A percentile compares a stretch with the other conserved stretches of the same genome.
Conservation (phyloP, 2,888 invertebrate genomes). For the Eupithecia vulgata region DNA sequence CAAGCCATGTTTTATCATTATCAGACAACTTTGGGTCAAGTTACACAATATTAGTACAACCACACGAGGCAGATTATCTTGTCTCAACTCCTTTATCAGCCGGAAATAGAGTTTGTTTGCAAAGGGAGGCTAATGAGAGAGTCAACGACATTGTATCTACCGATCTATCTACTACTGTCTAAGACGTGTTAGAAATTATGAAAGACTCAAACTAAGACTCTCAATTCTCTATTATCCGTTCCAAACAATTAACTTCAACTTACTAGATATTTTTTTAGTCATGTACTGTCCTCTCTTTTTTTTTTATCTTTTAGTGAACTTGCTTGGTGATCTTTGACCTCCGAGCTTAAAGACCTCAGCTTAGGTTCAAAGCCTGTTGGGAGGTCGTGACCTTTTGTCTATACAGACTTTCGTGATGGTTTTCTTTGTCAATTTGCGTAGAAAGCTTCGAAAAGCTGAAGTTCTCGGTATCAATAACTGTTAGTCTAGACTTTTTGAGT, state of each 20-base stretch:
- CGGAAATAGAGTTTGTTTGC: slow-evolving; percentile 45
- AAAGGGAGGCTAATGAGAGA: slow-evolving; percentile 44
- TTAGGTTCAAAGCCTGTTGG: not conserved
- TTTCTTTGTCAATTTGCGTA: not conserved
- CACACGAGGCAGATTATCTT: slow-evolving; percentile 39
- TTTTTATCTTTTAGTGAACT: not conserved
- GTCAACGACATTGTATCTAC: slow-evolving; percentile 39
- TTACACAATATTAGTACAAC: slow-evolving; percentile 40
- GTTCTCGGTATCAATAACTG: not conserved
- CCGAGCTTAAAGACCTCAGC: not conserved
- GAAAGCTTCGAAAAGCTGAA: not conserved
- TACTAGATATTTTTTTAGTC: not conserved
- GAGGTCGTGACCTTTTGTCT: not conserved
- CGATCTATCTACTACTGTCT: not conserved
- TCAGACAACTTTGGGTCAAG: slow-evolving; percentile 31
- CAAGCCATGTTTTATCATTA: slow-evolving; percentile 16
- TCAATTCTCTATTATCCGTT: not conserved
- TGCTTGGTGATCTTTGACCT: not conserved
- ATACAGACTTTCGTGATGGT: not conserved
- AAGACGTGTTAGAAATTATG: not conserved
- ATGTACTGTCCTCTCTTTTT: not conserved
- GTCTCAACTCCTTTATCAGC: slow-evolving; percentile 33
- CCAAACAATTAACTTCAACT: not conserved
- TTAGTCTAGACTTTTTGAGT: not conserved
- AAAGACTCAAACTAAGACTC: not conserved